These are phyloP conservation scores for Ladona fulva DNA, from an alignment of 1,140 invertebrate species.

Conservation along the genomic window DNA sequence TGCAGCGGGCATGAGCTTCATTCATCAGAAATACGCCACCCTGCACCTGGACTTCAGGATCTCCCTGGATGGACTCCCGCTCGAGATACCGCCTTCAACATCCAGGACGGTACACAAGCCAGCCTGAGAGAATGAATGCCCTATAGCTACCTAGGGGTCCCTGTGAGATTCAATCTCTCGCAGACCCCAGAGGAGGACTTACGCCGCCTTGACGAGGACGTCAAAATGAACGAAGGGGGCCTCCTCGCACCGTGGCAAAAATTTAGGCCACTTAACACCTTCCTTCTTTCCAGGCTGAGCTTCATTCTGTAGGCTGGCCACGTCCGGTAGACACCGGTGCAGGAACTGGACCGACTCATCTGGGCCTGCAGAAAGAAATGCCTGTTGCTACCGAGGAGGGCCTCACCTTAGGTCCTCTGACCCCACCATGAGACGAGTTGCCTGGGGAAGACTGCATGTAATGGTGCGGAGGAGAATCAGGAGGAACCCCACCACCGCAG, in stretches of 20 bases:
- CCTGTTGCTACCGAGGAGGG: constrained; percentile 1
- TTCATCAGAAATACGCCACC: constrained; percentile 9
- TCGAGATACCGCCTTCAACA: not conserved
- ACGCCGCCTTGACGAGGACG: not conserved
- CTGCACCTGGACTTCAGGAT: not conserved
- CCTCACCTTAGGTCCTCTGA: constrained; percentile 19
- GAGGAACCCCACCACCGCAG: constrained; percentile 11
- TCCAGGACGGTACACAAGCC: not conserved
- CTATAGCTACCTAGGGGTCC: constrained; percentile 13
- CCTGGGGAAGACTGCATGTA: constrained; percentile 20
- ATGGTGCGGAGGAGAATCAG: constrained; percentile 15
- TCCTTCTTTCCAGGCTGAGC: constrained; percentile 13
- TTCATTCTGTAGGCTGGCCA: constrained; percentile 16
- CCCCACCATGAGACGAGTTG: constrained; percentile 20
- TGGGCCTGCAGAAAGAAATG: not conserved
- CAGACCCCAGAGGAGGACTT: not conserved
- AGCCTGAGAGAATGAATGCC: not conserved
- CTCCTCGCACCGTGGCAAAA: no score
- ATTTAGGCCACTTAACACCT: no score
- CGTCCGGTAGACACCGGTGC: constrained; percentile 6
- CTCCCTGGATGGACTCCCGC: not conserved
- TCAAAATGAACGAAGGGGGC: no score
- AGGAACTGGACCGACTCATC: constrained; percentile 10
- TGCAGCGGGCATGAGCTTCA: constrained; percentile 10
- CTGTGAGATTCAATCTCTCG: not conserved